A percentile compares a stretch with the other conserved stretches of the same genome.
Conservation (phyloP, 2,797 vertebrate species). For the Mormyrops boulengeri region DNA sequence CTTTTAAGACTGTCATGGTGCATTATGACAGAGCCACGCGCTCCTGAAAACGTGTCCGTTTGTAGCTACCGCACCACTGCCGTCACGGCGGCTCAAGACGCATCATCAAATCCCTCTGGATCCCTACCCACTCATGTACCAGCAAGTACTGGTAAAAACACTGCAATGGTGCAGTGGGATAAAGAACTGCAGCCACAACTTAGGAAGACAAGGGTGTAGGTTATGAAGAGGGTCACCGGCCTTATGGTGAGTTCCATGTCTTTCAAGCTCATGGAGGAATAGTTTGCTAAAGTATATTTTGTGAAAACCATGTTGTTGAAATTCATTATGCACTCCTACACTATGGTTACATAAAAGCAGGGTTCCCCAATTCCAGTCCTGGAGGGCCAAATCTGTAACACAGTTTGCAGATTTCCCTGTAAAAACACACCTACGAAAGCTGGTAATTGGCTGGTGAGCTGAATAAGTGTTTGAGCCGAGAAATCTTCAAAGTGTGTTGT, state of each 20-base stretch:
- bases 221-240: not conserved
- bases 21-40: not conserved
- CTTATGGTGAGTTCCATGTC: not conserved
- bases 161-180: not conserved
- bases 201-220: not conserved
- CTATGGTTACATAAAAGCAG: not conserved
- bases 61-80: not conserved
- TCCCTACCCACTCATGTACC: not conserved
- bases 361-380: not conserved
- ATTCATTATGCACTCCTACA: not conserved
- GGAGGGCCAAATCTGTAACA: not conserved
- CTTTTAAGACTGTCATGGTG: not conserved
- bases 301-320: not conserved
- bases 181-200: not conserved
- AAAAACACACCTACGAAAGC: not conserved
- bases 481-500: not conserved
- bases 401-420: not conserved
- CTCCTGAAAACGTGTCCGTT: not conserved
- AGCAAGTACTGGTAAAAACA: not conserved
- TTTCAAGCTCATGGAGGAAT: not conserved
- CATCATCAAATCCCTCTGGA: not conserved
- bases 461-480: not conserved
- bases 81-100: not conserved
- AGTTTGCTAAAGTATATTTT: not conserved
- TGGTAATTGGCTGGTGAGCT: not conserved